Evolutionary conservation across 2,113 vertebrate genomes (phyloP).

Genomic region (Alethe castanea): DNA sequence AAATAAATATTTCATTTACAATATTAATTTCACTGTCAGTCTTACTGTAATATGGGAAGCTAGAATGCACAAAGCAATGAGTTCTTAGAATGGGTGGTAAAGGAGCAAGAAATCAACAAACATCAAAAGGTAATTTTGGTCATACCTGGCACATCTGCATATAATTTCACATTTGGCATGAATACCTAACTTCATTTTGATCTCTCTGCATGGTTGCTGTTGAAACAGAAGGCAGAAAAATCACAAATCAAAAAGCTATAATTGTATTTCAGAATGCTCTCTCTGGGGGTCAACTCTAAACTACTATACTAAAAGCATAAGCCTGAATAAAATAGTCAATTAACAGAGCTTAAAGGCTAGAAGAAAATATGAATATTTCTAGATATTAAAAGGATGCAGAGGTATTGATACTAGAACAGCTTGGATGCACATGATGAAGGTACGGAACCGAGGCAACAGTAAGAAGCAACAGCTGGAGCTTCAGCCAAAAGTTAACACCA

Average conservation of each 20-base stretch:
- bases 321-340: not conserved
- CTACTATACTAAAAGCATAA: not conserved
- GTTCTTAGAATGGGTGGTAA: not conserved
- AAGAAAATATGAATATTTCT: not conserved
- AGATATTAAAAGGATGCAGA: not conserved
- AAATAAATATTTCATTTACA: not conserved
- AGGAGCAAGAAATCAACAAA: not conserved
- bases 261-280: not conserved
- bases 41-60: not conserved
- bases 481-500: not conserved
- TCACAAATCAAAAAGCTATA: not conserved
- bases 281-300: not conserved
- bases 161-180: not conserved
- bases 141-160: not conserved
- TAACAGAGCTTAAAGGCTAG: not conserved
- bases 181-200: not conserved
- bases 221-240: not conserved
- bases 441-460: not conserved
- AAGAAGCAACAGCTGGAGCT: not conserved
- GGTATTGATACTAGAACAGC: not conserved
- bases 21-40: not conserved
- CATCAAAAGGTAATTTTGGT: not conserved
- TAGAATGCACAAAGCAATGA: not conserved
- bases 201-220: not conserved
- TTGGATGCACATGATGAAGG: not conserved